phyloP scores from a whole-genome alignment of 2,113 vertebrate species.

The Rousettus leschenaultii region DNA sequence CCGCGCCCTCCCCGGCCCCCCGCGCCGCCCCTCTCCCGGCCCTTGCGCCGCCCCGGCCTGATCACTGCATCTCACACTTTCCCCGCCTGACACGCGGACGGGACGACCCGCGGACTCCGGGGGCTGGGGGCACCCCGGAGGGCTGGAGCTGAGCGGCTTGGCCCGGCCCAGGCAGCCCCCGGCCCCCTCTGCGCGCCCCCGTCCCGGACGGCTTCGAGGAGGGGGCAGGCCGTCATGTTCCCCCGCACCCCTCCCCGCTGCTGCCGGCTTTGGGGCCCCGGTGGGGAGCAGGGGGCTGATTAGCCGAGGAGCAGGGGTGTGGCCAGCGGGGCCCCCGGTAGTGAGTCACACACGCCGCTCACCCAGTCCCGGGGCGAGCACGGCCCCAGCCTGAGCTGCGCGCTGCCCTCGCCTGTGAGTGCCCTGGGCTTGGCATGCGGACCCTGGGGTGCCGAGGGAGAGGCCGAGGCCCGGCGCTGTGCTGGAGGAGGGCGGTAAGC shows the following conservation, averaged over 20 bases:
- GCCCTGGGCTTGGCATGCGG: constrained; percentile 83
- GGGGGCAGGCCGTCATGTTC: constrained; percentile 57
- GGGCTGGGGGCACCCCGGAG: neutral
- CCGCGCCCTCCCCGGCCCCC: neutral
- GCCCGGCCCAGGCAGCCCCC: neutral
- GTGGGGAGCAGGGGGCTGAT: constrained; percentile 75
- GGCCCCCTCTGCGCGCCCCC: constrained; percentile 6
- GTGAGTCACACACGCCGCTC: constrained; percentile 65
- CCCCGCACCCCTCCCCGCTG: constrained; percentile 60
- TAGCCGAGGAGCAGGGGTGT: constrained; percentile 75
- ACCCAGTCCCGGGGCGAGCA: constrained; percentile 71
- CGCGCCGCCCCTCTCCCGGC: neutral
- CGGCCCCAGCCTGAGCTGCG: constrained; percentile 57
- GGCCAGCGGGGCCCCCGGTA: constrained; percentile 77
- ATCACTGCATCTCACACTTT: neutral
- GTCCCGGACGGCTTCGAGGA: constrained; percentile 21
- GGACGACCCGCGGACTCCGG: neutral
- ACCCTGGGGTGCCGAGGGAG: constrained; percentile 69
- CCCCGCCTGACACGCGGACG: neutral
- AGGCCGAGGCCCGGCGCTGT: constrained; percentile 55
- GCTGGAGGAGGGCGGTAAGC: constrained; percentile 74
- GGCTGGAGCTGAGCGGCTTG: neutral
- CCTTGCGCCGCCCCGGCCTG: neutral
- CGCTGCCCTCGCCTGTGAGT: constrained; percentile 39
- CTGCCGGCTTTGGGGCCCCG: constrained; percentile 67